Base-by-base conservation (phyloP, 2,797 vertebrate species). In the Amblyopsis hoosieri region DNA sequence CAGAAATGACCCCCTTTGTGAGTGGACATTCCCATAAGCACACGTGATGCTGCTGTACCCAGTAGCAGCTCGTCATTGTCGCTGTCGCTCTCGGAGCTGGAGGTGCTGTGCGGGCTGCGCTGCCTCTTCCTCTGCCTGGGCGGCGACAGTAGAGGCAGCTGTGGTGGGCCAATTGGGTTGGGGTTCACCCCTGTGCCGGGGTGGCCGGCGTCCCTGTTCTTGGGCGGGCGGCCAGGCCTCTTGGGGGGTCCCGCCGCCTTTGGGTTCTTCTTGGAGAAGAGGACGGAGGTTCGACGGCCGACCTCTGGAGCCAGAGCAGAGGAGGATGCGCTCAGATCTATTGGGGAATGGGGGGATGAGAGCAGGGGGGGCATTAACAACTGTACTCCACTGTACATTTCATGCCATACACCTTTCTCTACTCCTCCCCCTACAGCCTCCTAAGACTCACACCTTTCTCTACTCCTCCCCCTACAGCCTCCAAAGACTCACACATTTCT, bases 221-320 rank as follows among this genome's bases (percentile, higher is more conserved):
- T 99, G 0, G 97, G 97, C 9, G 98, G 97, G 5, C 98, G 95
- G 42, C 98, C 98, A 0, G 96, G 97, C 68, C 97, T 94, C 90
- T 99, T 99, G 29, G 97, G 97, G 47, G 97, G 96, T 54, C 95
- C 96, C 2, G 94, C 90, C 17, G 96, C 95, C 90, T 98, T 98
- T 66, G 94, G 96, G 87, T 97, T 98, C 91, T 99, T 99, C 92
- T 98, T 99, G 77, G 97, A 98, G 91, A 99, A 99, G 70, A 99
- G 96, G 72, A 99, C 96, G 12, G 97, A 98, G 12, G 97, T 99
- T 72, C 98, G 94, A 57, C 98, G 94, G 69, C 98, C 98, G 72
- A 99, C 98, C 87, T 99, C 98, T 47, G 98, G 95, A 45, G 96
- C 95, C 76, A 95, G 88, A 1, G 92, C 94, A 47, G 95, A 98